These are phyloP conservation scores for Whitmania pigra DNA, from an alignment of 1,140 invertebrate genomes.

Conservation along the genomic window DNA sequence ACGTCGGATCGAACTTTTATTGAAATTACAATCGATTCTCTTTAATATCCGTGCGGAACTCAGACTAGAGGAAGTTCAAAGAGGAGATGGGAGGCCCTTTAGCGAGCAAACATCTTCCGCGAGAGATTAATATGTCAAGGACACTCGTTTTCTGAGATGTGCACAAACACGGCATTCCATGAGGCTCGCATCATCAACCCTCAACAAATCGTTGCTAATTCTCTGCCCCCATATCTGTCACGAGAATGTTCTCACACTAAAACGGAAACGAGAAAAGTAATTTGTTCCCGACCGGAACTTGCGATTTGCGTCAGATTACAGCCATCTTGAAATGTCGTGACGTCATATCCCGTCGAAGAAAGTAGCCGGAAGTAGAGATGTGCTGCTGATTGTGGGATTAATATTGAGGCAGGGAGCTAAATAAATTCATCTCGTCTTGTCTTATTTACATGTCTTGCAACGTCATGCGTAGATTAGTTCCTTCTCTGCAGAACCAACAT, in stretches of 20 bases:
- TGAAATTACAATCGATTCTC: not conserved
- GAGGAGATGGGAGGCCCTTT: too few species aligned
- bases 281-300: slow-evolving; percentile 8
- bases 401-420: slow-evolving; percentile 8
- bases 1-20: not conserved
- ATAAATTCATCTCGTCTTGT: slow-evolving; percentile 4
- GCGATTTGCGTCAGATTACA: not conserved
- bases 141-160: too few species aligned
- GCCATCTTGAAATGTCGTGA: slow-evolving; percentile 12
- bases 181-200: not conserved
- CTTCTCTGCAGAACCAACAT: not conserved
- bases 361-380: slow-evolving; percentile 1
- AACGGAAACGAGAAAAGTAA: slow-evolving; percentile 12
- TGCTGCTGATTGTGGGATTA: slow-evolving; percentile 3
- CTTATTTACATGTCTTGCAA: too few species aligned
- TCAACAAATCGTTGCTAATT: not conserved
- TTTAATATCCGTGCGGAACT: not conserved
- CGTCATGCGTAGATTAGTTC: too few species aligned
- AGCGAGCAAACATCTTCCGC: too few species aligned
- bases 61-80: not conserved
- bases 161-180: slow-evolving; percentile 5
- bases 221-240: not conserved
- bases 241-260: not conserved
- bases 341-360: not conserved
- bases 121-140: too few species aligned